phyloP scores from a whole-genome alignment of 2,113 vertebrate species.

The Crotalus tigris region DNA sequence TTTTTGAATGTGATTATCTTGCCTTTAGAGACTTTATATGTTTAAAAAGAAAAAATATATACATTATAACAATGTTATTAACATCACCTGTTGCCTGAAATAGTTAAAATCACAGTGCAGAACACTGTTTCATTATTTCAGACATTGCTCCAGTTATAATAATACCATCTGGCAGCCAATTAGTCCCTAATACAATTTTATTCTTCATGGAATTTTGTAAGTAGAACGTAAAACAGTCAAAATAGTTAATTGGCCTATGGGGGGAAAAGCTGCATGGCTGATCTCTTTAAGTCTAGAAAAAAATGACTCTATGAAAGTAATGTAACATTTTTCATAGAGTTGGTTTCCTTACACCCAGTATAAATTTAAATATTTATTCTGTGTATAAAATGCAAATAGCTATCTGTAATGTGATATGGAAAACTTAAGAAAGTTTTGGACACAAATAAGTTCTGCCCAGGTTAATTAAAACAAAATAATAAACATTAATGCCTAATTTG shows the following conservation, averaged over 20 bases:
- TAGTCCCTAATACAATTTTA: constrained; percentile 39
- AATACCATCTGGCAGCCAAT: constrained; percentile 39
- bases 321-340: constrained; percentile 1
- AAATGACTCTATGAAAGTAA: constrained; percentile 19
- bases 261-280: constrained; percentile 21
- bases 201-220: constrained; percentile 43
- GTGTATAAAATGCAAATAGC: constrained; percentile 3
- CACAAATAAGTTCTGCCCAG: neutral
- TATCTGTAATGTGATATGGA: neutral
- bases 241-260: constrained; percentile 42
- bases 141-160: constrained; percentile 32
- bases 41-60: neutral
- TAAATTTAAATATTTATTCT: constrained; percentile 22
- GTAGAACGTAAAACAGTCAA: constrained; percentile 41
- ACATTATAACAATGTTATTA: constrained; percentile 19
- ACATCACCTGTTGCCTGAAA: constrained; percentile 26
- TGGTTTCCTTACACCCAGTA: neutral
- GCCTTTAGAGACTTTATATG: neutral
- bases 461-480: neutral
- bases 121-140: constrained; percentile 33
- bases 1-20: neutral
- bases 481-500: neutral
- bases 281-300: constrained; percentile 32
- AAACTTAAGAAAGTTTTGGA: neutral
- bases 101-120: constrained; percentile 36